A percentile compares a stretch with the other conserved stretches of the same genome.
phyloP scores from a whole-genome alignment of 2,797 vertebrate genomes.

The Catamblyrhynchus diadema region DNA sequence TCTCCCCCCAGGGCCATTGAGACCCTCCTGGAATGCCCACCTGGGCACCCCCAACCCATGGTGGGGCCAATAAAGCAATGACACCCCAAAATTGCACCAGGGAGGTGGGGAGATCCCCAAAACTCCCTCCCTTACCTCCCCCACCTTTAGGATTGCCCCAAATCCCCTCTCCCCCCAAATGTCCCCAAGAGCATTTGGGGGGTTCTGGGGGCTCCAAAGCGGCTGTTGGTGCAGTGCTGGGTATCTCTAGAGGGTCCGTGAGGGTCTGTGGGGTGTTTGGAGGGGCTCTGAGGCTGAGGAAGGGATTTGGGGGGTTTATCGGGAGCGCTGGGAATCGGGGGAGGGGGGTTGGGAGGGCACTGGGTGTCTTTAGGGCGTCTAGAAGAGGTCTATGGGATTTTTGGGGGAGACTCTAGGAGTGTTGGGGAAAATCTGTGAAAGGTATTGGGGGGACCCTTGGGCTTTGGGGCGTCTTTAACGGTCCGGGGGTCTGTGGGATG shows the following conservation, averaged over 20 bases:
- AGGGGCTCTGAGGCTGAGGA: neutral
- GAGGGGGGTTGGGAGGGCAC: neutral
- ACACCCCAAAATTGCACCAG: neutral
- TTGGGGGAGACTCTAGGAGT: no score
- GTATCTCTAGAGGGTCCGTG: fast-evolving
- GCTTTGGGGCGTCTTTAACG: neutral
- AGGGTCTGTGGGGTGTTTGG: neutral
- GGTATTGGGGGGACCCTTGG: neutral
- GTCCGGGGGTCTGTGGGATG: no score
- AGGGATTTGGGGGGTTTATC: neutral
- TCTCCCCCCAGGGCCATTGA: neutral
- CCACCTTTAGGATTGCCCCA: neutral
- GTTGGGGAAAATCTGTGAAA: neutral
- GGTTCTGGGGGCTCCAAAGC: neutral
- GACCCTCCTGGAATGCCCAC: neutral
- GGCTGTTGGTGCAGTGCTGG: neutral
- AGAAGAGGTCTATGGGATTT: neutral
- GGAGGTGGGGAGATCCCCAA: neutral
- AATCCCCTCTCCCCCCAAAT: fast-evolving
- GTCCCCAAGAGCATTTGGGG: neutral
- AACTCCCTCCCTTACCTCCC: neutral
- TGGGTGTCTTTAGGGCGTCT: no score
- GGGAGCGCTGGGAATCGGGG: no score
- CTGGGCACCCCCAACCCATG: neutral
- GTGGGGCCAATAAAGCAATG: neutral